These are phyloP conservation scores for Dioctria linearis DNA, from an alignment of 2,888 invertebrate genomes.

Conservation along the genomic window DNA sequence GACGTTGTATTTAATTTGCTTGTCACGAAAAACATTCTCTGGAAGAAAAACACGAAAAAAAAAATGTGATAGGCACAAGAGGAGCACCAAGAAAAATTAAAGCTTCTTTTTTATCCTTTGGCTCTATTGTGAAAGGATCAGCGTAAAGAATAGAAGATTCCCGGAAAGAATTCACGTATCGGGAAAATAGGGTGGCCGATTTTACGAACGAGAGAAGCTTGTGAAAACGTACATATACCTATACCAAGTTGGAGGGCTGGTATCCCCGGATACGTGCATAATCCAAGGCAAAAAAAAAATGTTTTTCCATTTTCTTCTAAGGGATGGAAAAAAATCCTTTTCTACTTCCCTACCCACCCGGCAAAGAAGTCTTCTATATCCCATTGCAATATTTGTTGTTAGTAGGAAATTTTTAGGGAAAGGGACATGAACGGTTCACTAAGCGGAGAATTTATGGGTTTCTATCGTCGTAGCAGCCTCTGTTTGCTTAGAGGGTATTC, in stretches of 20 bases:
- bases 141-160: constrained; percentile 30
- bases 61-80: not conserved
- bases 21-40: constrained; percentile 37
- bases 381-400: constrained; percentile 30
- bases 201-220: not conserved
- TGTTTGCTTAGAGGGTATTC: constrained; percentile 52
- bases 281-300: constrained; percentile 30
- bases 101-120: constrained; percentile 39
- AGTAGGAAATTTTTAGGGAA: not conserved
- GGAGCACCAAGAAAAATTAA: constrained; percentile 23
- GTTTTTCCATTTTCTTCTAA: constrained; percentile 33
- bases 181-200: constrained; percentile 21
- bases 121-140: constrained; percentile 43
- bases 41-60: not conserved
- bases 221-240: not conserved
- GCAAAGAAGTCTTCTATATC: constrained; percentile 13
- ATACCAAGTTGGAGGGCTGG: not conserved
- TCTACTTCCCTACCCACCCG: constrained; percentile 1
- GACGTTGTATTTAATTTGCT: constrained; percentile 17
- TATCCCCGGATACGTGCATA: constrained; percentile 40
- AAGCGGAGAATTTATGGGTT: constrained; percentile 57
- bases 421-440: constrained; percentile 55
- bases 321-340: constrained; percentile 25
- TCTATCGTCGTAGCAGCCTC: constrained; percentile 27
- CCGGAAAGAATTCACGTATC: constrained; percentile 45